These are phyloP conservation scores for Eupithecia subfuscata DNA, from an alignment of 2,888 invertebrate genomes.

Conservation along the genomic window DNA sequence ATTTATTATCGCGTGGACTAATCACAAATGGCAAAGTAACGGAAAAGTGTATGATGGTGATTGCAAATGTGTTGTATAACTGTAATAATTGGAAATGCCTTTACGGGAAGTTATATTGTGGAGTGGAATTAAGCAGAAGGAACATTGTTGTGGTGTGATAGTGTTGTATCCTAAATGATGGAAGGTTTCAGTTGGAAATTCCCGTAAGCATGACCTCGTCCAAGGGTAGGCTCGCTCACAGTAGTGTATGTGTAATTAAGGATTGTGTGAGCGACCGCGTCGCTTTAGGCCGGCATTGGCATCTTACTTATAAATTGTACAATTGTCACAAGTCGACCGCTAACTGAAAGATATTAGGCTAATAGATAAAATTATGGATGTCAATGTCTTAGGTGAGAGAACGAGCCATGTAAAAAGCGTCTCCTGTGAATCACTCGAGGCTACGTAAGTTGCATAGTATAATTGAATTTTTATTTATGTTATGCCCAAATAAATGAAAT, in stretches of 20 bases:
- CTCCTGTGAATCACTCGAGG: slow-evolving; percentile 68
- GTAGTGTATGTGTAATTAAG: slow-evolving; percentile 69
- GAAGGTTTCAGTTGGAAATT: slow-evolving; percentile 76
- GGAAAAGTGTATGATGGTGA: slow-evolving; percentile 78
- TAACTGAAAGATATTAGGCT: slow-evolving; percentile 61
- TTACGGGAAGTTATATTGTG: slow-evolving; percentile 70
- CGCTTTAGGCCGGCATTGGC: slow-evolving; percentile 59
- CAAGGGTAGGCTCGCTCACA: slow-evolving; percentile 59
- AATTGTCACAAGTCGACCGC: slow-evolving; percentile 64
- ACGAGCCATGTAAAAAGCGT: slow-evolving; percentile 52
- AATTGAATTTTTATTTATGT: slow-evolving; percentile 70
- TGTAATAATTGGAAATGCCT: slow-evolving; percentile 63
- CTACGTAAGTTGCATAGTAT: slow-evolving; percentile 70
- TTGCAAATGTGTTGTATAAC: slow-evolving; percentile 69
- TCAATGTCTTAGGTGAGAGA: slow-evolving; percentile 58
- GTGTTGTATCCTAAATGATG: slow-evolving; percentile 83
- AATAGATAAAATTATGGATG: slow-evolving; percentile 63
- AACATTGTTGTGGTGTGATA: slow-evolving; percentile 80
- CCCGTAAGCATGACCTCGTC: slow-evolving; percentile 70
- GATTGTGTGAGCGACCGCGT: slow-evolving; percentile 58
- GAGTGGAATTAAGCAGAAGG: slow-evolving; percentile 67
- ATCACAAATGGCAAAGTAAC: slow-evolving; percentile 76
- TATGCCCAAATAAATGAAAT: slow-evolving; percentile 61
- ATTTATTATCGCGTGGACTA: slow-evolving; percentile 82
- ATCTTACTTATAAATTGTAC: slow-evolving; percentile 62